A percentile compares a stretch with the other conserved stretches of the same genome.
phyloP scores from a whole-genome alignment of 2,888 invertebrate species.

The Hipparchia semele region DNA sequence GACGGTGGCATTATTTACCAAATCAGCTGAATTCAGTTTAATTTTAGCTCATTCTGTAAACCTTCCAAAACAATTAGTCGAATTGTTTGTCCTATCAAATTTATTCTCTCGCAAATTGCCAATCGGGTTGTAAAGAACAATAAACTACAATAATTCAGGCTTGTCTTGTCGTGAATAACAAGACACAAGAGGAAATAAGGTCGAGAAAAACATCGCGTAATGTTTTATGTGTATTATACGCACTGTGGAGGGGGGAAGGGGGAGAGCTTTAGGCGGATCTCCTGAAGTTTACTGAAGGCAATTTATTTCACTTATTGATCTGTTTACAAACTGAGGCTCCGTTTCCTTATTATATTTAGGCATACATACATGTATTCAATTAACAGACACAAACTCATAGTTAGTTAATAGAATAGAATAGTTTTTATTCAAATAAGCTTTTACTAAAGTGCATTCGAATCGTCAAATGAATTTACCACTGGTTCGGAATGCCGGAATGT shows the following conservation, averaged over 20 bases:
- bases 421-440: no score
- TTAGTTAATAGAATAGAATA: no score
- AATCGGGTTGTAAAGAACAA: conserved; percentile 19
- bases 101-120: conserved; percentile 23
- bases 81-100: not conserved
- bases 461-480: no score
- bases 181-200: conserved; percentile 28
- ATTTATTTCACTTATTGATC: conserved; percentile 66
- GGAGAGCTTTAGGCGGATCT: conserved; percentile 26
- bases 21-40: no score
- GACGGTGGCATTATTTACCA: no score
- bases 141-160: conserved; percentile 37
- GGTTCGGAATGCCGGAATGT: no score
- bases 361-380: not conserved
- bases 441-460: no score
- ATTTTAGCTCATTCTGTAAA: no score
- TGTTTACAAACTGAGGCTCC: conserved; percentile 73
- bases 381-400: no score
- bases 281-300: conserved; percentile 28
- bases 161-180: conserved; percentile 37
- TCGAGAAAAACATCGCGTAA: conserved; percentile 36
- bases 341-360: not conserved
- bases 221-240: conserved; percentile 24
- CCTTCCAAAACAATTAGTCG: not conserved
- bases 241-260: not conserved